Percentiles rank a stretch among this genome's conserved stretches.
Conservation (phyloP, 2,888 invertebrate species). For the Eucera pruinosa region DNA sequence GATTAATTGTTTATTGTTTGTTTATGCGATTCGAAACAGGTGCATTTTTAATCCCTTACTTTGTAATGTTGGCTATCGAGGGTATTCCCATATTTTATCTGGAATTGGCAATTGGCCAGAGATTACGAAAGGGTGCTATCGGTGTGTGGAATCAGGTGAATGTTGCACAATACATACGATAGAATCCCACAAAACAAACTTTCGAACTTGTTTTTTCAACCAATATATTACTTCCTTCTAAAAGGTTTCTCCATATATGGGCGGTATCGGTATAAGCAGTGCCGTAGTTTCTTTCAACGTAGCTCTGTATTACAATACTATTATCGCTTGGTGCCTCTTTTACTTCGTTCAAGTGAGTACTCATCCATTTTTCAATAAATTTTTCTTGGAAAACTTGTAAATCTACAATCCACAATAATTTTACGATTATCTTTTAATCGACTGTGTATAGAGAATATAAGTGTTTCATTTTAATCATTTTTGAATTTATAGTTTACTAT, state of each 20-base stretch:
- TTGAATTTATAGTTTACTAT: too few species aligned
- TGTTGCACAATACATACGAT: slow-evolving; percentile 5
- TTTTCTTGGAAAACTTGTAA: too few species aligned
- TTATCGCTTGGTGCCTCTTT: slow-evolving; percentile 98
- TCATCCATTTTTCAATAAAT: background rate
- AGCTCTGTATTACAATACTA: slow-evolving; percentile 98
- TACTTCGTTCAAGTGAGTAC: slow-evolving; percentile 91
- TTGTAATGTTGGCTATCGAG: slow-evolving; percentile 96
- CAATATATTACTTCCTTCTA: background rate
- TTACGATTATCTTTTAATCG: too few species aligned
- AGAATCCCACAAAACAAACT: background rate
- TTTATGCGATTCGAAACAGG: slow-evolving; percentile 84
- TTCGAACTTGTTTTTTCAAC: background rate
- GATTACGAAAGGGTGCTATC: slow-evolving; percentile 96
- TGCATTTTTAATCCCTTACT: slow-evolving; percentile 98
- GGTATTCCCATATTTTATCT: slow-evolving; percentile 98
- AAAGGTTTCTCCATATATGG: slow-evolving; percentile 92
- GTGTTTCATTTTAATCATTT: too few species aligned
- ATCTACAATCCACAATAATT: background rate
- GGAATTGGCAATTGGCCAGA: slow-evolving; percentile 97
- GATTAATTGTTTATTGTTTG: background rate
- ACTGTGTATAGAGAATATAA: too few species aligned
- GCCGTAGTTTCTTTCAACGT: slow-evolving; percentile 98
- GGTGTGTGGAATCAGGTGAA: slow-evolving; percentile 95
- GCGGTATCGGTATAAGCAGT: slow-evolving; percentile 96